These are phyloP conservation scores for Rhadina sibilatrix DNA, from an alignment of 2,113 vertebrate genomes.

Conservation along the genomic window DNA sequence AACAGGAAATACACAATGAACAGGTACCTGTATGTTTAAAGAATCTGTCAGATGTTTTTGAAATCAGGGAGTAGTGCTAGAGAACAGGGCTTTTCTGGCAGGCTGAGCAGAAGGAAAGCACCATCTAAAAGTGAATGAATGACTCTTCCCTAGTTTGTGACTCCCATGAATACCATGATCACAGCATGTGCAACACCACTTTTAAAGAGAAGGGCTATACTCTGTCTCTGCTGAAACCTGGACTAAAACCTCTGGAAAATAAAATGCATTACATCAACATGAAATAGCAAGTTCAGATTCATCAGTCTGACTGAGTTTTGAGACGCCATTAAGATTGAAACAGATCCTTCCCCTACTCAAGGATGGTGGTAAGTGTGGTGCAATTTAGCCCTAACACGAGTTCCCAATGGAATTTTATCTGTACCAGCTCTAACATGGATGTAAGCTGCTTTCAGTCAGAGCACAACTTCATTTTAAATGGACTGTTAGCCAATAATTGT, in stretches of 20 bases:
- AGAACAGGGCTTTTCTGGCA: background rate
- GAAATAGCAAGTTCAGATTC: background rate
- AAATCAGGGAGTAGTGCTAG: background rate
- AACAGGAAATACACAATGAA: background rate
- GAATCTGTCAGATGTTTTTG: background rate
- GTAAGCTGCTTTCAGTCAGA: background rate
- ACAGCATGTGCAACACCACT: background rate
- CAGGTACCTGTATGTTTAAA: background rate
- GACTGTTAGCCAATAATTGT: background rate
- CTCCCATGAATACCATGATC: background rate
- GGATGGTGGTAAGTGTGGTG: background rate
- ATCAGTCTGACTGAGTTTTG: background rate
- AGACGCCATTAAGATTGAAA: background rate
- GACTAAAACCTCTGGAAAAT: background rate
- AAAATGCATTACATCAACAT: background rate
- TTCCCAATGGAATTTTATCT: background rate
- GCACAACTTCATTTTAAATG: background rate
- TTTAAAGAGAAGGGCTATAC: background rate
- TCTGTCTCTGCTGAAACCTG: background rate
- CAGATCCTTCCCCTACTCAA: background rate
- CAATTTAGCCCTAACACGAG: background rate
- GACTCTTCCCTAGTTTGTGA: background rate
- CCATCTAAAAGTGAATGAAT: rapidly evolving
- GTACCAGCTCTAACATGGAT: background rate
- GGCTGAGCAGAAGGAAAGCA: background rate